Base-by-base conservation (phyloP, 2,888 invertebrate species). In the Melolontha melolontha region DNA sequence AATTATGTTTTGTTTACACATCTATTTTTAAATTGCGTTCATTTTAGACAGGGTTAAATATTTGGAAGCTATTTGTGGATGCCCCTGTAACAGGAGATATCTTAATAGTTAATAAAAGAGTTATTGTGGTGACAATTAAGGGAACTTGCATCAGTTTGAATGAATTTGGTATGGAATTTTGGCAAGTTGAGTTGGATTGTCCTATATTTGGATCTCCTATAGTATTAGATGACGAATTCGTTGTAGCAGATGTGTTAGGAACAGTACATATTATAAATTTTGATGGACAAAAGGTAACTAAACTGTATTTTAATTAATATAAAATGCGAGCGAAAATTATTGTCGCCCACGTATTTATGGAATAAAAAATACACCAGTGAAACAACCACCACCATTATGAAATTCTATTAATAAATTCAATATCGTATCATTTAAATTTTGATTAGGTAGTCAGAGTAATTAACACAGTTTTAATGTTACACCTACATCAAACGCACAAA, bases 161-260 rank as follows among this genome's bases (percentile, higher is more conserved):
- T 66, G 82, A 86, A 72, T 81, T 80, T 10, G 89, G 92, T 0
- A 77, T 78, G 4, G 74, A 86, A 14, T 63, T 82, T 34, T 94
- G 93, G 93, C 85, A 82, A 17, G 83, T 84, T 49, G 80, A 86
- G 65, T 81, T 89, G 5, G 40, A 10, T 29, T 62, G 55, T 2
- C 90, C 94, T 0, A 82, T 93, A 22, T 92, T 93, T 79, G 88
- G 90, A 0, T 86, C 87, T 7, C 90, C 91, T 0, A 83, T 85
- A 22, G 77, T 90, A 0, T 84, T 89, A 49, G 84, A 87, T 52
- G 81, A 82, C 49, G 84, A 86, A 44, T 84, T 85, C 67, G 84
- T 88, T 22, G 81, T 89, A 76, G 84, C 86, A 22, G 87, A 86
- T 79, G 88, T 88, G 29, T 81, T 79, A 71, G 90, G 90, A 4